These are phyloP conservation scores for Nyctibius bracteatus DNA, from an alignment of 2,113 vertebrate genomes.

Conservation along the genomic window DNA sequence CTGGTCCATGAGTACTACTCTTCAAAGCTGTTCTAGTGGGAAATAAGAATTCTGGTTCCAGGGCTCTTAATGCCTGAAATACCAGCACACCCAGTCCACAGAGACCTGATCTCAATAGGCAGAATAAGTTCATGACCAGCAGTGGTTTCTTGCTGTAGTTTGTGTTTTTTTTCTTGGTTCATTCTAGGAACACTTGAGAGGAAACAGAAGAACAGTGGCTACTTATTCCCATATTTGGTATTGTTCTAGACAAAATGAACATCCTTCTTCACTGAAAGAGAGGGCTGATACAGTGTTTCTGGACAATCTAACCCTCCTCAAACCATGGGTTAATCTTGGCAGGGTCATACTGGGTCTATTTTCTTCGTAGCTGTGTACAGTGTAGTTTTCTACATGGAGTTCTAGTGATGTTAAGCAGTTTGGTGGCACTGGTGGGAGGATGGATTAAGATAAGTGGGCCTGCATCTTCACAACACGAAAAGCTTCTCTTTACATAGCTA, in stretches of 20 bases:
- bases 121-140: conserved; percentile 23
- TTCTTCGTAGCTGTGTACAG: background rate
- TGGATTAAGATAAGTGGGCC: background rate
- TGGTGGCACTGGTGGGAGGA: background rate
- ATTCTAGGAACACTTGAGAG: conserved; percentile 55
- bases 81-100: conserved; percentile 64
- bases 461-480: background rate
- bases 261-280: background rate
- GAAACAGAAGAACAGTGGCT: conserved; percentile 22
- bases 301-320: background rate
- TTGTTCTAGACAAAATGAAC: background rate
- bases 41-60: conserved; percentile 60
- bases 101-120: conserved; percentile 58
- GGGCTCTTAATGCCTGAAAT: conserved; percentile 65
- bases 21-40: conserved; percentile 43
- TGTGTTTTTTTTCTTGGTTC: conserved; percentile 31
- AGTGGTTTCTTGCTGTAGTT: conserved; percentile 69
- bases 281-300: background rate
- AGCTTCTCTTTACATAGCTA: background rate
- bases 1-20: conserved; percentile 14
- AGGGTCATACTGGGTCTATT: background rate
- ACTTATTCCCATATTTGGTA: conserved; percentile 37
- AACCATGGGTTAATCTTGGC: background rate
- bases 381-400: background rate
- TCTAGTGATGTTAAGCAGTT: background rate